phyloP scores from a whole-genome alignment of 2,888 invertebrate species.

The Conchocele bisecta region DNA sequence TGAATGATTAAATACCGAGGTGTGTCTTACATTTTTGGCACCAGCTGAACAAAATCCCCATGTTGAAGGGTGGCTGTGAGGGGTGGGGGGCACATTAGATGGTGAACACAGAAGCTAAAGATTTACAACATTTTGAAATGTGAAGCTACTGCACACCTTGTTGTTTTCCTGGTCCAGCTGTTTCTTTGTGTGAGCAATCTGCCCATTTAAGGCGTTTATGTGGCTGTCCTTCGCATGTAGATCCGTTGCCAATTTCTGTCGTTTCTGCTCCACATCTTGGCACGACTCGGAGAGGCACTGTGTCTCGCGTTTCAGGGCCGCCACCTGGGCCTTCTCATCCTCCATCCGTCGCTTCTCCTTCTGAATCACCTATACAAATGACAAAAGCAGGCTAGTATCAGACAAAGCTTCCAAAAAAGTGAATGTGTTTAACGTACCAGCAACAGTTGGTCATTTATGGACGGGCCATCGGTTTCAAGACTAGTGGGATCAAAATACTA shows the following conservation, averaged over 20 bases:
- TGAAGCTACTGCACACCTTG: slow-evolving; percentile 56
- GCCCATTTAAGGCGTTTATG: slow-evolving; percentile 67
- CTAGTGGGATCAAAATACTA: too few relatives aligned
- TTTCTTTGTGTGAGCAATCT: slow-evolving; percentile 67
- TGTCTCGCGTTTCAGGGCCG: slow-evolving; percentile 69
- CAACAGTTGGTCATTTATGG: too few relatives aligned
- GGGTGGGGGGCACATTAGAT: too few relatives aligned
- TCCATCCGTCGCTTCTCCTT: slow-evolving; percentile 75
- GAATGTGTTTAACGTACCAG: too few relatives aligned
- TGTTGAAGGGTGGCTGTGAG: not conserved
- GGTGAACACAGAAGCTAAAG: too few relatives aligned
- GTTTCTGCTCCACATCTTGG: slow-evolving; percentile 71
- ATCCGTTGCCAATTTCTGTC: slow-evolving; percentile 71
- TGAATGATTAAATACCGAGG: too few relatives aligned
- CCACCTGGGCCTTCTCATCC: slow-evolving; percentile 69
- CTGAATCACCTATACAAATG: slow-evolving; percentile 74
- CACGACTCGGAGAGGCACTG: slow-evolving; percentile 72
- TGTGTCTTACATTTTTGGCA: too few relatives aligned
- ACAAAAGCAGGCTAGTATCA: too few relatives aligned
- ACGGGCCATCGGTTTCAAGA: too few relatives aligned
- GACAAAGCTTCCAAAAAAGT: too few relatives aligned
- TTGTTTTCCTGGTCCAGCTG: slow-evolving; percentile 62
- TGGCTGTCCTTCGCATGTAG: slow-evolving; percentile 71
- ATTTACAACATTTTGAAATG: too few relatives aligned
- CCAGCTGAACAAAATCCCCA: too few relatives aligned